Evolutionary conservation across 2,888 invertebrate genomes (phyloP), one percentile per base, ranked within the genome.

Genomic region (Sesamia inferens): DNA sequence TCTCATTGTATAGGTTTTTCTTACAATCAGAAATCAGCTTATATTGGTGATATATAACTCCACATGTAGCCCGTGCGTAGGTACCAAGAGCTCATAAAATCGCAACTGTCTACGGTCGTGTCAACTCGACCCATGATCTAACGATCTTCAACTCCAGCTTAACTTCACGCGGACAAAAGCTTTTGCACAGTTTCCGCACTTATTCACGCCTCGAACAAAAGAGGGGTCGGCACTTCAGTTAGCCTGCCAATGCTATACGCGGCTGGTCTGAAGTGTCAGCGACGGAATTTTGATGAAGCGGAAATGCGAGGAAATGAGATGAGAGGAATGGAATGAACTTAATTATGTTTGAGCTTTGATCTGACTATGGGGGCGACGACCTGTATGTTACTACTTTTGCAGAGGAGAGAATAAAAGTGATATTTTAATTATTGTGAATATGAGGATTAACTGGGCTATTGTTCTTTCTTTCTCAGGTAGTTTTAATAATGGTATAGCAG

Each of bases 141-240:
- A 57, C 71, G 16, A 64, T 57, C 68, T 62, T 67, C 67, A 65
- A 64, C 31, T 11, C n/a, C 14, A 24, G n/a, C 47, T 22, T 51
- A 55, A 39, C 57, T n/a, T 68, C 51, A 65, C 51, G 24, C 57
- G 63, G n/a, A 85, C 75, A 76, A 82, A 82, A 74, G 75, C 47
- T 54, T 70, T 74, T 59, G 73, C 78, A 77, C 79, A 85, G 81
- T 89, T 88, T 83, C 85, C 85, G 76, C 74, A 81, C 83, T 90
- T 89, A 88, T 86, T 89, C 89, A 88, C 80, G 73, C 75, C 74
- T 80, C 78, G 68, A 87, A 82, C 83, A 90, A 90, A 90, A 87
- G 85, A 39, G 58, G 58, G 61, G 62, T 74, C 73, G 76, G 78
- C 72, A 72, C 84, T 80, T 70, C 44, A 81, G 69, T 54, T 42